Evolutionary conservation across 2,888 invertebrate genomes (phyloP).

Genomic region (Tenthredo notha): DNA sequence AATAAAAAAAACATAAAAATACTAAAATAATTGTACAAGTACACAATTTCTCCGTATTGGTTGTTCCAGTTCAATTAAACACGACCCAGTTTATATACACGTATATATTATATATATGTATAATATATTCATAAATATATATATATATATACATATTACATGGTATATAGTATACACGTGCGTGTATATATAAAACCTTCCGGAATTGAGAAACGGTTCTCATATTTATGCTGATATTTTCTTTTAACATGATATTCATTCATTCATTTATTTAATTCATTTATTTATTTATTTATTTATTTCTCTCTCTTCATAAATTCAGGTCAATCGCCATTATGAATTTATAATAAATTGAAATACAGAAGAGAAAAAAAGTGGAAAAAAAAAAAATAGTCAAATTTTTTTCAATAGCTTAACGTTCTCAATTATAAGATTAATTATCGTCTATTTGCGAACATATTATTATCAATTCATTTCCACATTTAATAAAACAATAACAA

Average conservation of each 20-base stretch:
- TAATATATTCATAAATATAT: constrained; percentile 12
- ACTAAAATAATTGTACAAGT: neutral
- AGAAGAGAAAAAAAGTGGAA: neutral
- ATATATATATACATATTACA: neutral
- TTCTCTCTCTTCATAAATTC: neutral
- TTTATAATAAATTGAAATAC: neutral
- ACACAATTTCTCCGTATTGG: neutral
- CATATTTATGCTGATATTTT: neutral
- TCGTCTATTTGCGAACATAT: neutral
- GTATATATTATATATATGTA: neutral
- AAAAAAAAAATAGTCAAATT: neutral
- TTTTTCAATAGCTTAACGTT: neutral
- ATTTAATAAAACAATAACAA: neutral
- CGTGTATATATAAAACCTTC: neutral
- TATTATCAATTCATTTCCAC: neutral
- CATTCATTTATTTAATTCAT: neutral
- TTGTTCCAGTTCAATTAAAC: constrained; percentile 27
- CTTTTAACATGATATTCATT: neutral
- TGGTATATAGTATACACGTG: neutral
- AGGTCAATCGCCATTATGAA: neutral
- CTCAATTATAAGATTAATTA: neutral
- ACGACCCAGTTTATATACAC: constrained; percentile 28
- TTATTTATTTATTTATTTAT: too few relatives aligned
- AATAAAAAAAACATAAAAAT: neutral
- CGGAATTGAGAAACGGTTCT: constrained; percentile 37